Evolutionary conservation across 2,113 vertebrate genomes (phyloP).

Genomic region (Mirza zaza): DNA sequence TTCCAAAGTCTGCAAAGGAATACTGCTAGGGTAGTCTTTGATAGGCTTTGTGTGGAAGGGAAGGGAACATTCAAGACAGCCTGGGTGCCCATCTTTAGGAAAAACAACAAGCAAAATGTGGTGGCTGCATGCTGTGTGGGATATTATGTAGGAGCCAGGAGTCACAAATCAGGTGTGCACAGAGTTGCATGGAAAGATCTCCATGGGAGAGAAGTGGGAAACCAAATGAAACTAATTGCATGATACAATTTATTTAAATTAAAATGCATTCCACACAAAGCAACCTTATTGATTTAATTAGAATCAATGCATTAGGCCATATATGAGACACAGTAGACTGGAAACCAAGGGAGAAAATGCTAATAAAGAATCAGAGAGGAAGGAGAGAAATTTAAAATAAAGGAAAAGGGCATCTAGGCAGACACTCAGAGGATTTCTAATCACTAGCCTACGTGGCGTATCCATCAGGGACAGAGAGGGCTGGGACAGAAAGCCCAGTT

Average conservation of each 20-base stretch:
- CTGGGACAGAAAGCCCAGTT: background rate
- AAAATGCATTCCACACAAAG: background rate
- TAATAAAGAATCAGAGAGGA: background rate
- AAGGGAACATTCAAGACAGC: background rate
- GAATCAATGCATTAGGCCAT: background rate
- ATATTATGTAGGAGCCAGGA: background rate
- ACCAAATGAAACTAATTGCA: background rate
- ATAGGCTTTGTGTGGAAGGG: background rate
- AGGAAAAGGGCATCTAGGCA: background rate
- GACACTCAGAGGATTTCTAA: background rate
- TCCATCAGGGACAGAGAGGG: too few species aligned
- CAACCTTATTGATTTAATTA: background rate
- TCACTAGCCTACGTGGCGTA: accelerated
- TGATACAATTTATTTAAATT: background rate
- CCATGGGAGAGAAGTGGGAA: background rate
- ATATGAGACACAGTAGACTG: background rate
- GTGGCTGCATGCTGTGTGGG: accelerated
- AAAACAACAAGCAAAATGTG: background rate
- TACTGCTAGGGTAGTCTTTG: too few species aligned
- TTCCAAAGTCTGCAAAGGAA: background rate
- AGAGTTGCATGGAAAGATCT: background rate
- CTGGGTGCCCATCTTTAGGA: background rate
- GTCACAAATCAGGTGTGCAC: too few species aligned
- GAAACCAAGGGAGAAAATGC: too few species aligned
- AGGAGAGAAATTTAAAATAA: background rate